Evolutionary conservation across 2,797 vertebrate species (phyloP), one percentile per base, ranked within the genome.

Genomic region (Gallinago nigripennis): DNA sequence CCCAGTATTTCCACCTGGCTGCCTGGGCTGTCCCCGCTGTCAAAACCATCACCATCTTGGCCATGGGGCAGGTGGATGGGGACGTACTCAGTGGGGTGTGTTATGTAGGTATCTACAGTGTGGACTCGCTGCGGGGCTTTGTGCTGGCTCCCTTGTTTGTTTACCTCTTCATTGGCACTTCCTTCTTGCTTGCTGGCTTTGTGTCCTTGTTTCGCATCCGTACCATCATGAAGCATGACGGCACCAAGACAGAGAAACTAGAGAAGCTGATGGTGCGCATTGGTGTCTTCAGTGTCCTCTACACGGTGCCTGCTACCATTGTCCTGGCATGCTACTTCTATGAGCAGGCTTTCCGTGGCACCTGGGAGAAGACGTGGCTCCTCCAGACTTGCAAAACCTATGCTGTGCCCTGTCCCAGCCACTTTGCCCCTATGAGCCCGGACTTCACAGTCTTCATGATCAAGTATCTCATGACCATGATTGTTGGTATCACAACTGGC

Each of bases 181-280:
- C 99, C n/a, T 99, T 99, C 97, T 98, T 99, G n/a, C 98, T 99
- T 70, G 99, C 99, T 2, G 99, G 99, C 75, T 99, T 99, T 2
- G 99, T 99, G 79, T 99, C 99, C 7, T 98, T 99, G 57, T 99
- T 99, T 96, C 98, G 99, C 51, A 99, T 99, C 97, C 98, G 99
- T 94, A 99, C 99, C 96, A 99, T 99, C 97, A 99, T 99, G 99
- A 99, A 99, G 89, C 99, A 99, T 3, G 99, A 99, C 20, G 99
- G 99, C 85, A 99, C 99, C 97, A 99, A 99, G 97, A 99, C 99
- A 0, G 99, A 99, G 98, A 99, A 99, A 96, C 96, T 99, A 98
- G 99, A 99, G 97, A 99, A 99, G 98, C 96, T 99, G 73, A 99
- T 99, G 99, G 99, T 99, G 77, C 98, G 99, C 50, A 99, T 99